Evolutionary conservation across 2,888 invertebrate genomes (phyloP).

Genomic region (Lapara coniferarum): DNA sequence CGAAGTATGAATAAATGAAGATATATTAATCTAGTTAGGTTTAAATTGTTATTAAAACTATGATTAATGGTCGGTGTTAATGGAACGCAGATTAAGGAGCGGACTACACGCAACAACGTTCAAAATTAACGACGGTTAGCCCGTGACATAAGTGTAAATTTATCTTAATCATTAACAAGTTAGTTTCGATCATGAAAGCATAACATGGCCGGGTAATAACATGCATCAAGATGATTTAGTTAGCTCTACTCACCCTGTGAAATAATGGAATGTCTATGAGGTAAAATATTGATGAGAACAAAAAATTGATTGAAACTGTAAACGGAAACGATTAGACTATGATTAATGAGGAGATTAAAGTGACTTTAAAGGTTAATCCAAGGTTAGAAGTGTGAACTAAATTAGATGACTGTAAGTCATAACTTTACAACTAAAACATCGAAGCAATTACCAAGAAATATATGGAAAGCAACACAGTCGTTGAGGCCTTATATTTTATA

Average conservation of each 20-base stretch:
- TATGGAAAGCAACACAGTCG: background rate
- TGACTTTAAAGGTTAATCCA: background rate
- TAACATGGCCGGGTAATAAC: conserved; percentile 44
- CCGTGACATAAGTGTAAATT: conserved; percentile 73
- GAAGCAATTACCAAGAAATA: background rate
- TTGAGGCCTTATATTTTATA: conserved; percentile 48
- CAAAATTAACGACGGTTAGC: conserved; percentile 70
- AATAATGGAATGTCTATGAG: conserved; percentile 28
- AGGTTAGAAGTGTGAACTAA: background rate
- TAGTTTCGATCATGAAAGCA: conserved; percentile 55
- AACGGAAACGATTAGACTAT: conserved; percentile 3
- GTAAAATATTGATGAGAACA: conserved; percentile 25
- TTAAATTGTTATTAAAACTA: conserved; percentile 84
- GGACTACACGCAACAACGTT: conserved; percentile 72
- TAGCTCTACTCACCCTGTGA: conserved; percentile 42
- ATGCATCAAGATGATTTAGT: conserved; percentile 49
- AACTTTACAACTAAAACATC: background rate
- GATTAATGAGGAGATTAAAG: conserved; percentile 6
- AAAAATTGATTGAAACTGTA: conserved; percentile 3
- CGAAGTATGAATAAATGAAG: conserved; percentile 73
- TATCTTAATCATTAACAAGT: conserved; percentile 77
- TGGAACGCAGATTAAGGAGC: conserved; percentile 79
- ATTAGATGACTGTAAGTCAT: background rate
- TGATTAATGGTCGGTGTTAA: conserved; percentile 80
- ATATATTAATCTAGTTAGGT: conserved; percentile 82